Base-by-base conservation (phyloP, 2,113 vertebrate species). In the Coregonus clupeaformis region DNA sequence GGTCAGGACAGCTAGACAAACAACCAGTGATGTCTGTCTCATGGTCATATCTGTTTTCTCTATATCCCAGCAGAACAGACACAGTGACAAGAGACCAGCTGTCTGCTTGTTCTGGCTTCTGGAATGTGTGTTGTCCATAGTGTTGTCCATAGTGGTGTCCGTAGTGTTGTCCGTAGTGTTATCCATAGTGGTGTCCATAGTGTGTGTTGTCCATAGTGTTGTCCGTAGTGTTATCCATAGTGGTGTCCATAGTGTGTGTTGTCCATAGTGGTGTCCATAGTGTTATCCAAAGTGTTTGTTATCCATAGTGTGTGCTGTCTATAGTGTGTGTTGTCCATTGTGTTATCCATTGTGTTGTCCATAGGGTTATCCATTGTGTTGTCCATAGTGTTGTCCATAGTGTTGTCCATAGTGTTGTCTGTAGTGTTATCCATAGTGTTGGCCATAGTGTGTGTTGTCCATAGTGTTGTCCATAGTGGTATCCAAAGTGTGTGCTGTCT, bases 191-290 rank as follows among this genome's bases (percentile, higher is more conserved):
- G 0, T 75, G 42, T 30, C 59, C 65, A 42, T 12, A 52, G n/a
- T 71, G 75, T 27, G 29, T 4, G n/a, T n/a, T 80, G 62, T 71
- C 69, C 49, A 79, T 4, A 2, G 68, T 77, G 63, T 66, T n/a
- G n/a, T n/a, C n/a, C n/a, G n/a, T n/a, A n/a, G n/a, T n/a, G 29
- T 30, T 77, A 80, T 79, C 80, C 77, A 74, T 45, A 22, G 68
- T 69, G 29, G 29, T 60, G 72, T 68, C 14, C 81, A 30, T 74
- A 74, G 57, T 3, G 13, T 11, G 60, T 22, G n/a, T n/a, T 12
- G 47, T 6, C 13, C 1, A 30, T 52, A 84, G 47, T 49, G 47
- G 5, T 14, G 7, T 12, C 47, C 12, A 12, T 4, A 2, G 68
- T 77, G 63, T 66, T 30, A 4, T 30, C 29, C 29, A 30, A 0